These are phyloP conservation scores for Dermolepida albohirtum DNA, from an alignment of 2,888 invertebrate genomes.

Conservation along the genomic window DNA sequence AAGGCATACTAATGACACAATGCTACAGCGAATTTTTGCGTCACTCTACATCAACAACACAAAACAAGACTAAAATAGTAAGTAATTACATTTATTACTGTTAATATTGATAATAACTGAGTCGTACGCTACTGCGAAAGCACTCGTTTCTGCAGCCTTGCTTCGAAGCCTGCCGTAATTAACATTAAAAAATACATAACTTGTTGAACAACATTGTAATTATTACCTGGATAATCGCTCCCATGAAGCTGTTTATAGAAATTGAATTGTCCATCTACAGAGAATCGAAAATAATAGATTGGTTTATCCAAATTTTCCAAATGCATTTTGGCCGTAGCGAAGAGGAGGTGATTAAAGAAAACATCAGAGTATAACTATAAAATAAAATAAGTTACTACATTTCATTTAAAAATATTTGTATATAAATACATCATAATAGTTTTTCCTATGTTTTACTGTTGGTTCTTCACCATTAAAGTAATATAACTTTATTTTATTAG, in stretches of 20 bases:
- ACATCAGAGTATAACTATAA: constrained; percentile 59
- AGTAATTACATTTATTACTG: too few species aligned
- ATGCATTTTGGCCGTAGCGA: constrained; percentile 51
- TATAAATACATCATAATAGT: constrained; percentile 57
- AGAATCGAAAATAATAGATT: constrained; percentile 57
- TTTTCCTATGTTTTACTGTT: constrained; percentile 51
- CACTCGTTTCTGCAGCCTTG: too few species aligned
- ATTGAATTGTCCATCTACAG: constrained; percentile 52
- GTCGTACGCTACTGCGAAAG: too few species aligned
- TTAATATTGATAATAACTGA: too few species aligned
- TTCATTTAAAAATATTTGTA: background rate
- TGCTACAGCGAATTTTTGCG: background rate
- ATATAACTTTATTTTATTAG: constrained; percentile 53
- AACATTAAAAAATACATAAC: too few species aligned
- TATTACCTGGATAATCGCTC: constrained; percentile 53
- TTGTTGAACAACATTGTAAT: too few species aligned
- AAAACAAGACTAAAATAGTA: background rate
- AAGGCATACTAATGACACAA: background rate
- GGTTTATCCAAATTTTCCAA: constrained; percentile 52
- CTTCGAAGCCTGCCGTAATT: too few species aligned
- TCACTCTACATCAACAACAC: constrained; percentile 5
- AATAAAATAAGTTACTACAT: background rate
- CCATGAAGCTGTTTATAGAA: constrained; percentile 49
- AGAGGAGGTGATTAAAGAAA: constrained; percentile 54
- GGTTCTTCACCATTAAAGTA: constrained; percentile 55